These are phyloP conservation scores for Diadophis punctatus DNA, from an alignment of 2,113 vertebrate species.

Conservation along the genomic window DNA sequence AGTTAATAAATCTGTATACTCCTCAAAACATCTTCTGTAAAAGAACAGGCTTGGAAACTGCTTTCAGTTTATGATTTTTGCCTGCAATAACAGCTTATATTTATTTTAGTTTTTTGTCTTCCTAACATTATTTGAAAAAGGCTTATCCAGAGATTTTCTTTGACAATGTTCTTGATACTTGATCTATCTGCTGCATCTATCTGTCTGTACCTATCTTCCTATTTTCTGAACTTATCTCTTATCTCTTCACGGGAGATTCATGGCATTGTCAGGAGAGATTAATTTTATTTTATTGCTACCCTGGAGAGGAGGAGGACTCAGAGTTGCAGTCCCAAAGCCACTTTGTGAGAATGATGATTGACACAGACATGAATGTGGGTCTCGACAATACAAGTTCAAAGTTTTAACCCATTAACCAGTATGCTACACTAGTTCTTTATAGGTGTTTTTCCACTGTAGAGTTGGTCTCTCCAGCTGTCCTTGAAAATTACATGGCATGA, in stretches of 20 bases:
- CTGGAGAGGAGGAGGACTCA: background rate
- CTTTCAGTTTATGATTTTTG: background rate
- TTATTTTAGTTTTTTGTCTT: background rate
- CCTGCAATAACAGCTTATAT: background rate
- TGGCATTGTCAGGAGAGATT: background rate
- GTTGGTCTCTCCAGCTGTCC: background rate
- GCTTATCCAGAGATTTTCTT: background rate
- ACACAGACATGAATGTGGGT: background rate
- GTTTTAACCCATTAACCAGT: background rate
- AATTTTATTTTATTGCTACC: background rate
- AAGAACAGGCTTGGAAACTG: background rate
- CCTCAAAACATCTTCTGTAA: background rate
- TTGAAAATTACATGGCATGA: background rate
- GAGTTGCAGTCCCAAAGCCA: background rate
- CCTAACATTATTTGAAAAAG: background rate
- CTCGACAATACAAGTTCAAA: background rate
- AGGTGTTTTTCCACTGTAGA: background rate
- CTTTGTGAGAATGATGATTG: background rate
- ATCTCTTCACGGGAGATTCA: background rate
- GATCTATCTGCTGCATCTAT: background rate
- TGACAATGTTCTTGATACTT: background rate
- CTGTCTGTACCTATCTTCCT: background rate
- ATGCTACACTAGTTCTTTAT: background rate
- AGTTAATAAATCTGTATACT: background rate
- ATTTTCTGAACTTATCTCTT: background rate